Conservation (phyloP, 2,113 vertebrate species). For the Oryzias melastigma region DNA sequence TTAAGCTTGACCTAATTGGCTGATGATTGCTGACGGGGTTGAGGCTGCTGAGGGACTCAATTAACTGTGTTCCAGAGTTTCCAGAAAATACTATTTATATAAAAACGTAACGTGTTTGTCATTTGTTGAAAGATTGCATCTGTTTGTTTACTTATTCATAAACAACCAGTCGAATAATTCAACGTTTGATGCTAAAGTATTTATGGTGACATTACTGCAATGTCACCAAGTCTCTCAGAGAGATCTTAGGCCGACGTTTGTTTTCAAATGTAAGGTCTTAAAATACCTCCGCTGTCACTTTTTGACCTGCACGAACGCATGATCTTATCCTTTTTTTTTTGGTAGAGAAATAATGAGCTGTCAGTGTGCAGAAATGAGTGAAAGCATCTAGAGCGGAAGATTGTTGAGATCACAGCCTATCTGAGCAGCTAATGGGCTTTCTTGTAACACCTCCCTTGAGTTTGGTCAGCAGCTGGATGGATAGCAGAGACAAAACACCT, state of each 20-base stretch:
- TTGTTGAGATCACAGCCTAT: conserved; percentile 35
- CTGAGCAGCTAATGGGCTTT: conserved; percentile 50
- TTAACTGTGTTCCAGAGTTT: conserved; percentile 34
- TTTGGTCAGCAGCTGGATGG: conserved; percentile 65
- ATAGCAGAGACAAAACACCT: conserved; percentile 62
- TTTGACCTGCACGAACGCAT: not conserved
- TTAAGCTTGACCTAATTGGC: conserved; percentile 44
- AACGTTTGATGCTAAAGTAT: conserved; percentile 10
- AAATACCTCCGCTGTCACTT: not conserved
- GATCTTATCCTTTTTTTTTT: not conserved
- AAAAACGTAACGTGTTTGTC: no score
- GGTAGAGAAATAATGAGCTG: not conserved
- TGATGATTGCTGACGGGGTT: conserved; percentile 13
- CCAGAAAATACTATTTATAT: not conserved
- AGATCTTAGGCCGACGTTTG: not conserved
- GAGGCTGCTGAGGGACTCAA: conserved; percentile 7
- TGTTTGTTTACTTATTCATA: conserved; percentile 10
- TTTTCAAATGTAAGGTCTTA: not conserved
- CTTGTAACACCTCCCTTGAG: conserved; percentile 54
- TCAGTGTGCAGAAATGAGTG: conserved; percentile 22
- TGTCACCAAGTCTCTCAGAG: not conserved
- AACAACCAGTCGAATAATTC: conserved; percentile 1
- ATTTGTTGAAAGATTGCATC: conserved; percentile 10
- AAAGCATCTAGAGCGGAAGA: conserved; percentile 21
- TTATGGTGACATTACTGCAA: not conserved